A percentile compares a stretch with the other conserved stretches of the same genome.
These are phyloP conservation scores for Linepithema humile DNA, from an alignment of 1,140 invertebrate species.

Conservation along the genomic window DNA sequence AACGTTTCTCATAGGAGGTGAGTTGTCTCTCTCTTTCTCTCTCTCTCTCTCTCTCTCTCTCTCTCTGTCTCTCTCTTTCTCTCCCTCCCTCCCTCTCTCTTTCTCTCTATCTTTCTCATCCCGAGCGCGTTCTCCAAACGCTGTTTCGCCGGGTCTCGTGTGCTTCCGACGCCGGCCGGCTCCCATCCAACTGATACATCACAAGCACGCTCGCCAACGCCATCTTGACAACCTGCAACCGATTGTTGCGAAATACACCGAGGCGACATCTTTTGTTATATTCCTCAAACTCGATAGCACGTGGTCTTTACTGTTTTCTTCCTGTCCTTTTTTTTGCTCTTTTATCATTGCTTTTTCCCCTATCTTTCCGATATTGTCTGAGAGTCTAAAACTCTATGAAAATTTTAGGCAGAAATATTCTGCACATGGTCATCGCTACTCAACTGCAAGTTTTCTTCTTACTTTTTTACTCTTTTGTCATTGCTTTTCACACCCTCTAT, in stretches of 20 bases:
- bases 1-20: neutral
- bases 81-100: neutral
- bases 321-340: neutral
- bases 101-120: neutral
- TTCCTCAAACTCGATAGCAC: constrained; percentile 47
- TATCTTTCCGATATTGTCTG: too few relatives aligned
- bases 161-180: constrained; percentile 58
- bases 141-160: too few relatives aligned
- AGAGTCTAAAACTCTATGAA: too few relatives aligned
- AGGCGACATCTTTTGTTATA: constrained; percentile 65
- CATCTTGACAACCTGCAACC: constrained; percentile 64
- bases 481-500: too few relatives aligned
- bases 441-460: too few relatives aligned
- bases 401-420: too few relatives aligned
- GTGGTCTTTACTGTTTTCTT: constrained; percentile 41
- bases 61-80: neutral
- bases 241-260: constrained; percentile 27
- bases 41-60: neutral
- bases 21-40: neutral
- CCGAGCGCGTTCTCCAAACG: constrained; percentile 12
- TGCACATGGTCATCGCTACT: too few relatives aligned
- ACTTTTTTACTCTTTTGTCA: too few relatives aligned
- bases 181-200: constrained; percentile 27
- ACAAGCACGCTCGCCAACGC: constrained; percentile 53
- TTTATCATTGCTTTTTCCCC: too few relatives aligned